phyloP scores from a whole-genome alignment of 2,113 vertebrate species.

The Siphamia tubifer region DNA sequence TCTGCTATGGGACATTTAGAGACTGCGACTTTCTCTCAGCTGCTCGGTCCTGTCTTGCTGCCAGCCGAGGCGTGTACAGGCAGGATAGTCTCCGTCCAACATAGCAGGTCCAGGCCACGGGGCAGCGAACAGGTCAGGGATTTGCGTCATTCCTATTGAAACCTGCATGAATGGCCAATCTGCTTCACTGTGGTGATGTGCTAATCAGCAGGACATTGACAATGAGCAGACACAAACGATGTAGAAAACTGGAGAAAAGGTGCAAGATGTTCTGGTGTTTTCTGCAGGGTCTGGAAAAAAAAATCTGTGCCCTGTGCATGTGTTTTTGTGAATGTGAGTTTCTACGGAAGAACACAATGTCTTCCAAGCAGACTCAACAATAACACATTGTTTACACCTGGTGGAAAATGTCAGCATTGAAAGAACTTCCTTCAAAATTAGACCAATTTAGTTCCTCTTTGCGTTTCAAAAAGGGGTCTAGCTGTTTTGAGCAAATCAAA shows the following conservation, averaged over 20 bases:
- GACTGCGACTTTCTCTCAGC: constrained; percentile 20
- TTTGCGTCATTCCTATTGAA: constrained; percentile 70
- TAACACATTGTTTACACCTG: neutral
- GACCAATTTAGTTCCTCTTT: neutral
- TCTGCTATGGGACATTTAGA: neutral
- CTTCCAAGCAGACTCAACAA: neutral
- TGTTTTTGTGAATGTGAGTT: too few relatives aligned
- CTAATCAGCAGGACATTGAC: constrained; percentile 51
- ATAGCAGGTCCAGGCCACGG: constrained; percentile 38
- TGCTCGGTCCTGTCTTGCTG: constrained; percentile 24
- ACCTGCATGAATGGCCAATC: constrained; percentile 51
- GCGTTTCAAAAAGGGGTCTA: neutral
- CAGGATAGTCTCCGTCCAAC: constrained; percentile 27
- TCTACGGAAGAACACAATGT: too few relatives aligned
- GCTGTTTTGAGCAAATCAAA: neutral
- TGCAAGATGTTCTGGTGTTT: constrained; percentile 36
- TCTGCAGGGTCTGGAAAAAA: neutral
- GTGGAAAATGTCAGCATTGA: neutral
- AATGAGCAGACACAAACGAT: constrained; percentile 39
- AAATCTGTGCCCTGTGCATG: neutral
- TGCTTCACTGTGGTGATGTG: constrained; percentile 49
- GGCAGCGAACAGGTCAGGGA: constrained; percentile 39
- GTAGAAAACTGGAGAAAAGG: constrained; percentile 9
- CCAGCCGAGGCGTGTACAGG: constrained; percentile 21
- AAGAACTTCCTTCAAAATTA: neutral